These are phyloP conservation scores for Tragopan temminckii DNA, from an alignment of 2,797 vertebrate genomes.

Conservation along the genomic window DNA sequence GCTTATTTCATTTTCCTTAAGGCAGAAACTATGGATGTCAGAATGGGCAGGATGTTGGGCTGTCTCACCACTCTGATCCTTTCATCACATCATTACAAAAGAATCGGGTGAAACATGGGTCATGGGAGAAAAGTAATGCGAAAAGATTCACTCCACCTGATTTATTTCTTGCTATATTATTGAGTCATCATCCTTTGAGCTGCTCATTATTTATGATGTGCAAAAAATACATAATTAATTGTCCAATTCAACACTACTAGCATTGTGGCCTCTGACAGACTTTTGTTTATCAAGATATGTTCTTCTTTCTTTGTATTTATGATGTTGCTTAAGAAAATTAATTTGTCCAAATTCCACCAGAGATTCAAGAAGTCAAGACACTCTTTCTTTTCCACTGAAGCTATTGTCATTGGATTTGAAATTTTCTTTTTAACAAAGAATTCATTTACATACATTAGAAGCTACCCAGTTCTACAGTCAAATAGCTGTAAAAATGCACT, in stretches of 20 bases:
- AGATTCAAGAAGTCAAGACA: constrained; percentile 30
- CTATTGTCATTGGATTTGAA: constrained; percentile 57
- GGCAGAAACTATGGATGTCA: neutral
- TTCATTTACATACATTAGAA: constrained; percentile 58
- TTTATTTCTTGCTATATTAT: constrained; percentile 24
- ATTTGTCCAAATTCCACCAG: constrained; percentile 44
- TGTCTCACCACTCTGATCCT: neutral
- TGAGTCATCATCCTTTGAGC: constrained; percentile 58
- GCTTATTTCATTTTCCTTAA: constrained; percentile 9
- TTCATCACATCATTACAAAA: neutral
- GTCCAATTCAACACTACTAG: constrained; percentile 29
- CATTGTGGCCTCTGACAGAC: constrained; percentile 53
- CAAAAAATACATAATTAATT: constrained; percentile 66
- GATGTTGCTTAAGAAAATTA: constrained; percentile 58
- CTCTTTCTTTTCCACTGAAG: constrained; percentile 42
- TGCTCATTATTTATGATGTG: constrained; percentile 59
- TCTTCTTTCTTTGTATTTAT: constrained; percentile 52
- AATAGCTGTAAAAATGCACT: neutral
- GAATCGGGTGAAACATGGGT: neutral
- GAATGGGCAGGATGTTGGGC: neutral
- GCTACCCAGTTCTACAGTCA: neutral
- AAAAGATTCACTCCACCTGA: constrained; percentile 2
- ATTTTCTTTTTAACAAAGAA: constrained; percentile 58
- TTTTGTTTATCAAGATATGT: constrained; percentile 33
- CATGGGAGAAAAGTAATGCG: neutral